phyloP scores from a whole-genome alignment of 2,888 invertebrate species.

The Lepidonotus clava region DNA sequence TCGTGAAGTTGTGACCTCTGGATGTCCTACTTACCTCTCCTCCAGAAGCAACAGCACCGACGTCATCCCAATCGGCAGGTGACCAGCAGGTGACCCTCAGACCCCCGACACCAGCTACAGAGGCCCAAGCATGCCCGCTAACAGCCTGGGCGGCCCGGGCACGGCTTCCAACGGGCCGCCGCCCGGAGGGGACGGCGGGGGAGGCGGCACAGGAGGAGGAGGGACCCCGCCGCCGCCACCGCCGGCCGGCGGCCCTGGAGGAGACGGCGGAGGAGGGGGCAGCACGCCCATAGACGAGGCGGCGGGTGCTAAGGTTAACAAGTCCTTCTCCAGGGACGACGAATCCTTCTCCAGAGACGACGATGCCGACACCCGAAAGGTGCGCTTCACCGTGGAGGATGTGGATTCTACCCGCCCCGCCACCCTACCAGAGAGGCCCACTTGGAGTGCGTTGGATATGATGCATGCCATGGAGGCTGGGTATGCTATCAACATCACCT shows the following conservation, averaged over 20 bases:
- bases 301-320: constrained; percentile 9
- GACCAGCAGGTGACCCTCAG: neutral
- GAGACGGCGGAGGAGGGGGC: neutral
- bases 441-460: constrained; percentile 44
- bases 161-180: neutral
- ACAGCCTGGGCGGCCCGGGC: constrained; percentile 7
- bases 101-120: neutral
- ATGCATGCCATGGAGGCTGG: constrained; percentile 43
- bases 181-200: neutral
- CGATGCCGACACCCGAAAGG: neutral
- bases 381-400: neutral
- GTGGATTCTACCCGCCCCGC: too few relatives aligned
- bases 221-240: neutral
- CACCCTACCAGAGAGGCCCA: neutral
- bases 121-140: constrained; percentile 7
- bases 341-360: neutral
- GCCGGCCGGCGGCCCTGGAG: neutral
- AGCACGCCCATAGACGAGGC: too few relatives aligned
- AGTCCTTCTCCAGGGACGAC: constrained; percentile 8
- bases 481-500: too few relatives aligned
- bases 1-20: too few relatives aligned
- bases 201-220: neutral
- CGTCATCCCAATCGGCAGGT: too few relatives aligned
- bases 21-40: too few relatives aligned
- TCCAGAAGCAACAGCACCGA: too few relatives aligned